Conservation (phyloP, 1,140 invertebrate species). For the Aphidius gifuensis region DNA sequence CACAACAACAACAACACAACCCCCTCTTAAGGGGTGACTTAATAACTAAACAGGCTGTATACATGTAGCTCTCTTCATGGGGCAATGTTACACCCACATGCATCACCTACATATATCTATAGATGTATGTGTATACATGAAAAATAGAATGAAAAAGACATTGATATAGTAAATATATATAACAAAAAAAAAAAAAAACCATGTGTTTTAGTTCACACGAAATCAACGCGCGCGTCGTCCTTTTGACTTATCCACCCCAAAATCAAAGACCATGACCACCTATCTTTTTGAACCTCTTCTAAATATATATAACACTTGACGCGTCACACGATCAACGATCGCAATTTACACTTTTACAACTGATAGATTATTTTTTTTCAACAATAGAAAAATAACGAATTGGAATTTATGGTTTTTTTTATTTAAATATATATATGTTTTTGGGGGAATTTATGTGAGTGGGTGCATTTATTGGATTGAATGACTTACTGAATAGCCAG, state of each 20-base stretch:
- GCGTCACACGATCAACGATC: slow-evolving; percentile 8
- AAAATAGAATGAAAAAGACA: too few species aligned
- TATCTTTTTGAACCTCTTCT: not conserved
- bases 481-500: too few species aligned
- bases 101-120: not conserved
- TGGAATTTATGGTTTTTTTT: too few species aligned
- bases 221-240: slow-evolving; percentile 17
- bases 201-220: slow-evolving; percentile 22
- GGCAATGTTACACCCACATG: not conserved
- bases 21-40: slow-evolving; percentile 40
- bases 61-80: slow-evolving; percentile 29
- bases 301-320: slow-evolving; percentile 20
- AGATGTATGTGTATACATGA: too few species aligned
- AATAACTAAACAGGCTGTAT: slow-evolving; percentile 52
- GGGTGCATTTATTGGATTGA: too few species aligned
- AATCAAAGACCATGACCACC: slow-evolving; percentile 2
- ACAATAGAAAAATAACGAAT: too few species aligned
- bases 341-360: not conserved
- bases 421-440: too few species aligned
- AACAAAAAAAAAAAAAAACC: not conserved
- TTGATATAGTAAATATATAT: too few species aligned
- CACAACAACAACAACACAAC: slow-evolving; percentile 15
- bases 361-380: too few species aligned
- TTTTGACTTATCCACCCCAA: not conserved
- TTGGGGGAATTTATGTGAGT: too few species aligned